These are phyloP conservation scores for Notamacropus eugenii DNA, from an alignment of 2,797 vertebrate species.

Conservation along the genomic window DNA sequence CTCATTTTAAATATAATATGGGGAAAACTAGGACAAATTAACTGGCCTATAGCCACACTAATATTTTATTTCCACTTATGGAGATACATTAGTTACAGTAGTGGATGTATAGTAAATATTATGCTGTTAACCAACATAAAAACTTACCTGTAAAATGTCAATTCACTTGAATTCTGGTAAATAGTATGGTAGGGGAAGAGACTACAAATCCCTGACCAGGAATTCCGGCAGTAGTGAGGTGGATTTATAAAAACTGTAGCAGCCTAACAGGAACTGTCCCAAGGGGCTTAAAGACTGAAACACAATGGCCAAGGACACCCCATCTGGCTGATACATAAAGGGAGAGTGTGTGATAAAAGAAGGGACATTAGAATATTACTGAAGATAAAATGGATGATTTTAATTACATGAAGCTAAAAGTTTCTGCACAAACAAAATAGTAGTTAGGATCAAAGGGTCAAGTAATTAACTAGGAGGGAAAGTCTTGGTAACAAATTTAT, in stretches of 20 bases:
- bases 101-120: not conserved
- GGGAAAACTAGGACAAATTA: not conserved
- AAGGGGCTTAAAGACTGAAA: not conserved
- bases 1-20: not conserved
- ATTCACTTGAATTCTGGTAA: not conserved
- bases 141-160: not conserved
- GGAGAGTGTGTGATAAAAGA: not conserved
- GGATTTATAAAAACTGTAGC: not conserved
- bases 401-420: not conserved
- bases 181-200: not conserved
- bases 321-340: not conserved
- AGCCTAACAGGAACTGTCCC: not conserved
- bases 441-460: not conserved
- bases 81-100: not conserved
- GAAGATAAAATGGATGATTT: not conserved
- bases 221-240: not conserved
- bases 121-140: not conserved
- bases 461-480: not conserved
- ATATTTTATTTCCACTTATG: not conserved
- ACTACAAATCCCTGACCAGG: not conserved
- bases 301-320: not conserved
- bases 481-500: not conserved
- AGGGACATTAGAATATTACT: not conserved
- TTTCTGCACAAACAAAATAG: not conserved
- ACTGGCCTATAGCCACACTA: not conserved